Percentiles rank a stretch among this genome's conserved stretches.
Evolutionary conservation across 2,888 invertebrate species (phyloP).

Genomic region (Graphium colonna): DNA sequence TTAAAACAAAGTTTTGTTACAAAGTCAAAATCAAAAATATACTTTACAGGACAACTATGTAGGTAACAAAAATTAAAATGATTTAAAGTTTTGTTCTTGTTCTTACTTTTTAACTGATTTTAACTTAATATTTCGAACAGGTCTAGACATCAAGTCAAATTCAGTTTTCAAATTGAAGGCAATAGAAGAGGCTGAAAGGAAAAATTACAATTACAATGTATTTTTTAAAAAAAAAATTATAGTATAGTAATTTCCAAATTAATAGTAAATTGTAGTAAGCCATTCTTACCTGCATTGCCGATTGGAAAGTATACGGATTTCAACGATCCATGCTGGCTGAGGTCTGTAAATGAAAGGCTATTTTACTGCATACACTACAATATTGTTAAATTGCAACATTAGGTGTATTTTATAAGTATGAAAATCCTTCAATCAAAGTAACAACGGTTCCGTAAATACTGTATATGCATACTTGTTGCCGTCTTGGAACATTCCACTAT

Average conservation of each 20-base stretch:
- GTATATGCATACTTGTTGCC: no score
- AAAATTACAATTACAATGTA: background rate
- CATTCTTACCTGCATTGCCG: conserved; percentile 1
- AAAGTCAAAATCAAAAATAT: no score
- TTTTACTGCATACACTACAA: no score
- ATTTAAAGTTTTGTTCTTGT: background rate
- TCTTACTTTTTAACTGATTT: conserved; percentile 19
- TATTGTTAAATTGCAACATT: no score
- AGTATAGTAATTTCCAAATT: no score
- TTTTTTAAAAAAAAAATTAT: background rate
- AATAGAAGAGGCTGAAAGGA: conserved; percentile 17
- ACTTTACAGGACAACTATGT: background rate
- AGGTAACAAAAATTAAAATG: background rate
- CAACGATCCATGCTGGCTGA: background rate
- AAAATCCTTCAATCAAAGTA: no score
- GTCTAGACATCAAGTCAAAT: conserved; percentile 19
- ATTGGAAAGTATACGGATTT: conserved; percentile 2
- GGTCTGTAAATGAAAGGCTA: conserved; percentile 2
- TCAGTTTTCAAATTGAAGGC: conserved; percentile 20
- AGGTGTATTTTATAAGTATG: no score
- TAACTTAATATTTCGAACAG: conserved; percentile 14
- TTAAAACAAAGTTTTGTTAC: no score
- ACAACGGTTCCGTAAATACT: no score
- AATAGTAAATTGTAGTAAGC: no score
- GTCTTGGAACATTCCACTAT: no score